These are phyloP conservation scores for Limanda limanda DNA, from an alignment of 2,113 vertebrate species.

Conservation along the genomic window DNA sequence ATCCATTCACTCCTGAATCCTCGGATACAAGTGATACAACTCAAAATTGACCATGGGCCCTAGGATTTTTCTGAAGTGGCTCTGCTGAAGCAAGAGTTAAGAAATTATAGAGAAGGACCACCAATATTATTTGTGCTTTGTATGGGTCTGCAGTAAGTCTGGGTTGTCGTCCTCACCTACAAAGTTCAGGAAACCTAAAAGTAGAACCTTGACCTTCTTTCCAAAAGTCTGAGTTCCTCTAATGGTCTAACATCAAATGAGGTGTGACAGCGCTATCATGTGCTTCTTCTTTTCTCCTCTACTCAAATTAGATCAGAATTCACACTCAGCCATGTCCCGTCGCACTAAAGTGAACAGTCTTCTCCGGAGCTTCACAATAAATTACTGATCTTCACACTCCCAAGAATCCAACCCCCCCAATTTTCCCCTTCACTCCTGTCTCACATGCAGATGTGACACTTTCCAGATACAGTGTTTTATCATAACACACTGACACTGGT, in stretches of 20 bases:
- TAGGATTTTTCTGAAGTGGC: background rate
- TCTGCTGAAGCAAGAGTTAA: too few species aligned
- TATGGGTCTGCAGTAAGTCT: background rate
- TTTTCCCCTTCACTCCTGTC: conserved; percentile 13
- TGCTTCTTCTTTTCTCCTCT: conserved; percentile 5
- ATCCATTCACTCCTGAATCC: background rate
- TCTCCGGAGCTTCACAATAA: too few species aligned
- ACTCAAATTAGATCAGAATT: conserved; percentile 68
- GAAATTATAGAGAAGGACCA: too few species aligned
- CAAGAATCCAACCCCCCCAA: too few species aligned
- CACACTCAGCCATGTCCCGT: background rate
- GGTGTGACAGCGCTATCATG: conserved; percentile 23
- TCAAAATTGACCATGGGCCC: background rate
- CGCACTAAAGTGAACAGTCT: too few species aligned
- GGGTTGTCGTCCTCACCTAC: too few species aligned
- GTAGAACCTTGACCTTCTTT: background rate
- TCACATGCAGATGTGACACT: conserved; percentile 46
- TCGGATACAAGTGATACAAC: background rate
- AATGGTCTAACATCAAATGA: conserved; percentile 45
- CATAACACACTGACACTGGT: conserved; percentile 58
- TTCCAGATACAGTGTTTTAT: conserved; percentile 42
- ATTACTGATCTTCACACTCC: too few species aligned
- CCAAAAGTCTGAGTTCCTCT: conserved; percentile 12
- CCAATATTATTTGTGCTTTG: too few species aligned
- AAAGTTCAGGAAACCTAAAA: background rate